Evolutionary conservation across 2,888 invertebrate species (phyloP), one percentile per base, ranked within the genome.

Genomic region (Idaea aversata): DNA sequence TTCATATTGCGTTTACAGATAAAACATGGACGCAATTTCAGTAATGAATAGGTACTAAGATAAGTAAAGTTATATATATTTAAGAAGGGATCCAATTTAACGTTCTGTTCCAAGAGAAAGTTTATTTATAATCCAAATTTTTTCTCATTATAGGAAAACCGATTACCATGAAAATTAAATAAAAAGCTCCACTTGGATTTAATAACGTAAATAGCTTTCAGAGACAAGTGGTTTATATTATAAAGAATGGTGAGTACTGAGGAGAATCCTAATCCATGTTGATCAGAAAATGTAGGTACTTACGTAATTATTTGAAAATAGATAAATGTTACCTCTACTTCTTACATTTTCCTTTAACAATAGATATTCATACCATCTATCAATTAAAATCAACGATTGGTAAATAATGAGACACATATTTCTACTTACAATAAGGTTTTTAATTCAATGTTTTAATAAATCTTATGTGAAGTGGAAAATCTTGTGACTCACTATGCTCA

Each of bases 401-500:
- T 3, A 36, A 36, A 36, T 36, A 36, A 36, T 36, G 36, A 7
- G 36, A 36, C 36, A 36, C 25, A 25, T 47, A 13, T 47, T 47
- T 13, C 6, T 13, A 47, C 47, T 13, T 47, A 47, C 47, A 13
- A 47, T 47, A 7, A 0, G 10, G 10, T 47, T 47, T 47, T 47
- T 47, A 47, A 13, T 47, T 47, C 10, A 47, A 47, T 66, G 64
- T 57, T 63, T 7, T 60, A 60, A 62, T 65, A 59, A 67, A 62
- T 66, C 69, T 66, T 66, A 64, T 34, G 68, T 57, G 15, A 58
- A 15, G 58, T 64, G 34, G 59, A 10, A 61, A 63, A 65, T 63
- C 63, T 66, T 63, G 61, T 71, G 70, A 71, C 61, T 71, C 68
- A 72, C 57, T 61, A 63, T 64, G 67, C 65, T 63, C 65, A 65